These are phyloP conservation scores for Camelus dromedarius DNA, from an alignment of 2,113 vertebrate genomes.

Conservation along the genomic window DNA sequence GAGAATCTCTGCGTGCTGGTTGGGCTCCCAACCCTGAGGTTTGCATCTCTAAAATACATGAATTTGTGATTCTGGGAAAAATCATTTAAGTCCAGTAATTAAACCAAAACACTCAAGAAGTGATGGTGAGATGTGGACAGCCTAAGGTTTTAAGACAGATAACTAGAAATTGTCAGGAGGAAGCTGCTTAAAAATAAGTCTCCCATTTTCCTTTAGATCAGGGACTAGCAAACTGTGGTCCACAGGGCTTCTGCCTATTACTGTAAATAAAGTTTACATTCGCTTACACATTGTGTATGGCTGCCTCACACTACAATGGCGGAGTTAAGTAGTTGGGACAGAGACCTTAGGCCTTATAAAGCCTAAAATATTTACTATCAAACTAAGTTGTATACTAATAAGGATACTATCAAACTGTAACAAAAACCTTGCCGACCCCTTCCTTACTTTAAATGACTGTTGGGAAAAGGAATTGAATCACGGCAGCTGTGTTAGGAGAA, in stretches of 20 bases:
- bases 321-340: not conserved
- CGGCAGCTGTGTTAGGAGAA: slow-evolving; percentile 58
- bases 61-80: slow-evolving; percentile 25
- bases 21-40: not conserved
- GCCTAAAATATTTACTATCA: slow-evolving; percentile 5
- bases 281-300: not conserved
- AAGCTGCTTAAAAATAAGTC: not conserved
- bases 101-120: slow-evolving; percentile 14
- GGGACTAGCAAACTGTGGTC: not conserved
- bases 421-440: not conserved
- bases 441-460: not conserved
- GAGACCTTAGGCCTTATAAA: not conserved
- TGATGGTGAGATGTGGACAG: not conserved
- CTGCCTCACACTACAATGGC: not conserved
- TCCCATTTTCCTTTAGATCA: not conserved
- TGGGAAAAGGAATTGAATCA: slow-evolving; percentile 74
- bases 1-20: not conserved
- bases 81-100: not conserved
- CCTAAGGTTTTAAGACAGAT: not conserved
- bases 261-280: slow-evolving; percentile 36
- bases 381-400: not conserved
- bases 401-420: not conserved
- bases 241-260: not conserved
- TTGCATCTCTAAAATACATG: not conserved
- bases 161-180: not conserved